Conservation (phyloP, 2,113 vertebrate species). For the Centropristis striata region DNA sequence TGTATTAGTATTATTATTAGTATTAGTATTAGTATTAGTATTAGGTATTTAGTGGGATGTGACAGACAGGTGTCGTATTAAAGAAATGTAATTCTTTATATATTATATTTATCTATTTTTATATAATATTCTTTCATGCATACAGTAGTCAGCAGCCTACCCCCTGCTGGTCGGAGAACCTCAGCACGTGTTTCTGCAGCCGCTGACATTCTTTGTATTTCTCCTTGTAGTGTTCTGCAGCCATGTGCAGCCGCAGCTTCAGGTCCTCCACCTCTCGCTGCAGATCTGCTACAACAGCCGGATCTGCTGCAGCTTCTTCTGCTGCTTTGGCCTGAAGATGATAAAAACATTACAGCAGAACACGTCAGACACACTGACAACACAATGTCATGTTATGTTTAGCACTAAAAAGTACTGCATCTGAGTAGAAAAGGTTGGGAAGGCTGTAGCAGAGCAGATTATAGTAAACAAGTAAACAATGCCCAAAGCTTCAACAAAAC, state of each 20-base stretch:
- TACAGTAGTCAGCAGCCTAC: constrained; percentile 79
- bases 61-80: neutral
- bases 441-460: no score
- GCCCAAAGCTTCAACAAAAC: no score
- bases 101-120: no score
- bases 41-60: neutral
- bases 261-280: constrained; percentile 98
- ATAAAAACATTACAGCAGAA: constrained; percentile 4
- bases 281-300: constrained; percentile 89
- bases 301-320: constrained; percentile 77
- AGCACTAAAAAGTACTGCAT: no score
- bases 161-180: constrained; percentile 91
- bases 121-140: no score
- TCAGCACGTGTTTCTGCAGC: constrained; percentile 95
- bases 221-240: constrained; percentile 98
- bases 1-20: no score
- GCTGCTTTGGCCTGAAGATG: constrained; percentile 79
- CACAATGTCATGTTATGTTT: neutral
- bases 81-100: constrained; percentile 4
- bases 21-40: no score
- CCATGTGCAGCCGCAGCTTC: constrained; percentile 97
- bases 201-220: constrained; percentile 98
- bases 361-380: constrained; percentile 2
- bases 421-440: no score
- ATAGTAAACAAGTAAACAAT: no score